These are phyloP conservation scores for Sebastiscus tertius DNA, from an alignment of 2,797 vertebrate species.

Conservation along the genomic window DNA sequence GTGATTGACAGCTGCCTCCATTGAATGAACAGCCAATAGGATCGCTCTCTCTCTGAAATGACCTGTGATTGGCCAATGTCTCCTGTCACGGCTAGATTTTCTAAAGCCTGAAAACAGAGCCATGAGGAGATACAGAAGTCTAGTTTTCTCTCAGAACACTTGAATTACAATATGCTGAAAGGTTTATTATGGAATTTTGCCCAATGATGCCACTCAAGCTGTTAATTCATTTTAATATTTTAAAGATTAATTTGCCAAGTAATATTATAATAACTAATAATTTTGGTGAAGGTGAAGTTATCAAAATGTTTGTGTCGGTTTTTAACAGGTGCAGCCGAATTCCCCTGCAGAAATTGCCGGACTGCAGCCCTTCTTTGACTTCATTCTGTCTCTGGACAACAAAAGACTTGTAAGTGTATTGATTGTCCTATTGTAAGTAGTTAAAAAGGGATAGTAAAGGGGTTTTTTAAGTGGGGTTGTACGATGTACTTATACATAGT, in stretches of 20 bases:
- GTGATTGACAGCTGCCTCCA: no score
- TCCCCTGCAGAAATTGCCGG: conserved; percentile 93
- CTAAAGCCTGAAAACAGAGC: no score
- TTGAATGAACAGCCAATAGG: no score
- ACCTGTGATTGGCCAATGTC: no score
- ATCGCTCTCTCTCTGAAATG: no score
- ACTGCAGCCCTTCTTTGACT: conserved; percentile 96
- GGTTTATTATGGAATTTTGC: no score
- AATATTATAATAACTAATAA: background rate
- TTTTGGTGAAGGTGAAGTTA: background rate
- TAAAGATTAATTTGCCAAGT: background rate
- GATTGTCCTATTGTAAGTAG: background rate
- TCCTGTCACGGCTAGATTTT: no score
- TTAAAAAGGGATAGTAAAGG: no score
- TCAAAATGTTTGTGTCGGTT: background rate
- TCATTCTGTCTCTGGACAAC: conserved; percentile 95
- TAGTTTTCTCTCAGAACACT: no score
- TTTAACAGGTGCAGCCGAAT: conserved; percentile 90
- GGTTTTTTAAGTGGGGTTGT: fast-evolving
- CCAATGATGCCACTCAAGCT: background rate
- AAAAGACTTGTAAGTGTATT: conserved; percentile 88
- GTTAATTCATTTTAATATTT: background rate
- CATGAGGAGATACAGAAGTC: no score
- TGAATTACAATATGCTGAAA: no score
- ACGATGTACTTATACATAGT: no score